Base-by-base conservation (phyloP, 1,140 invertebrate genomes). In the Lepidurus couesii region DNA sequence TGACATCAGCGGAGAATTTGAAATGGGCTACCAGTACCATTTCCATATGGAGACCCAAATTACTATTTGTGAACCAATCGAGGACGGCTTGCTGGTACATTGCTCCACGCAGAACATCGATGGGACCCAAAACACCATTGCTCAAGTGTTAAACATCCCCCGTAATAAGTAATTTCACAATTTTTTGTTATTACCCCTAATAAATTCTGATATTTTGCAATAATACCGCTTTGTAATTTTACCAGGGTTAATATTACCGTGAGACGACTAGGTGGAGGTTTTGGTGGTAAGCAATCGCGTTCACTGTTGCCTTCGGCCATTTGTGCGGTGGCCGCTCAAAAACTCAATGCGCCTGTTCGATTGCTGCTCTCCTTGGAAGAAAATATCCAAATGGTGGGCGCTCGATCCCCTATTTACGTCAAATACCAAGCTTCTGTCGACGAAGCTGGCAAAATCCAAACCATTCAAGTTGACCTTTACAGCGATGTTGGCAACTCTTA, bases 21-120 rank as follows among this genome's bases (percentile, higher is more conserved):
- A 82, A 24, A 83, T 84, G 42, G 84, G 84, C 11, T 81, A 82
- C 13, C 87, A 88, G 81, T 85, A 84, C 80, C 87, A 87, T 81
- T 86, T 87, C 79, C 82, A 85, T 65, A 84, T 88, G 85, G 87
- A 88, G 81, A 85, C 85, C 8, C 86, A 87, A 77, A 82, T 82
- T 42, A 79, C 82, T 8, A 73, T 85, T 42, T 84, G 83, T 75
- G 82, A 83, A 9, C 86, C 85, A 3, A 80, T 21, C 6, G 86
- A 86, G 76, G 85, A 86, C 53, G 85, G 84, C 44, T 82, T 87
- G 81, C 83, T 86, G 73, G 82, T 87, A 5, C 82, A 82, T 76
- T 80, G 83, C 9, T 80, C 85, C 16, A 86, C 84, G 0, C 91
- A 93, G 81, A 92, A 89, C 87, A 85, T 91, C 16, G 90, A 92